These are phyloP conservation scores for Callitettix versicolor DNA, from an alignment of 1,140 invertebrate genomes.

Conservation along the genomic window DNA sequence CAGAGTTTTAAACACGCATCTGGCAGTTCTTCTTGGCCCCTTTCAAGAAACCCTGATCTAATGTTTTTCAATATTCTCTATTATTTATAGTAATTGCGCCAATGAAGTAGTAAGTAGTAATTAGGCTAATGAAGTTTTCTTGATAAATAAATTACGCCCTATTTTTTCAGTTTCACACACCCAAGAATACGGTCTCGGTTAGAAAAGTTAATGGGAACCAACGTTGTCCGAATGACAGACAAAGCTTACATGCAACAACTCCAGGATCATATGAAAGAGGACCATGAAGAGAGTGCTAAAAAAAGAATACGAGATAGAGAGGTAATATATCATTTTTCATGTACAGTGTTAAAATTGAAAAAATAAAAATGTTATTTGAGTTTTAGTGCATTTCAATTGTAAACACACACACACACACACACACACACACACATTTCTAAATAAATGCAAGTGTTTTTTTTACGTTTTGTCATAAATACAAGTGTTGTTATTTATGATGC, in stretches of 20 bases:
- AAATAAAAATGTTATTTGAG: not conserved
- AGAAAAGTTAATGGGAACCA: constrained; percentile 52
- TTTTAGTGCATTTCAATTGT: too few species aligned
- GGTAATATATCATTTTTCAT: constrained; percentile 14
- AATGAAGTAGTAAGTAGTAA: not conserved
- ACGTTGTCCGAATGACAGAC: constrained; percentile 50
- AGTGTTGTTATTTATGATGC: too few species aligned
- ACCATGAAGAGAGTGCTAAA: constrained; percentile 46
- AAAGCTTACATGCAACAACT: constrained; percentile 51
- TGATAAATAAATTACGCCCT: not conserved
- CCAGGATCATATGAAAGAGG: constrained; percentile 44
- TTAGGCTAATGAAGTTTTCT: not conserved
- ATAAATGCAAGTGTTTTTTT: too few species aligned
- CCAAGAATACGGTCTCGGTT: constrained; percentile 42
- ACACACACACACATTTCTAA: too few species aligned
- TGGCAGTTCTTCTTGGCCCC: not conserved
- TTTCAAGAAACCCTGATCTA: not conserved
- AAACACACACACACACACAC: too few species aligned
- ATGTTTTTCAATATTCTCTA: not conserved
- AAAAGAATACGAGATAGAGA: constrained; percentile 48
- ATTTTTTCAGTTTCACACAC: constrained; percentile 40
- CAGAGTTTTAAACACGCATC: not conserved
- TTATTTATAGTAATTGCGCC: not conserved
- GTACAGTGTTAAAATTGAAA: not conserved
- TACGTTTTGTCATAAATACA: too few species aligned